Base-by-base conservation (phyloP, 2,888 invertebrate species). In the Steinernema scapterisci region DNA sequence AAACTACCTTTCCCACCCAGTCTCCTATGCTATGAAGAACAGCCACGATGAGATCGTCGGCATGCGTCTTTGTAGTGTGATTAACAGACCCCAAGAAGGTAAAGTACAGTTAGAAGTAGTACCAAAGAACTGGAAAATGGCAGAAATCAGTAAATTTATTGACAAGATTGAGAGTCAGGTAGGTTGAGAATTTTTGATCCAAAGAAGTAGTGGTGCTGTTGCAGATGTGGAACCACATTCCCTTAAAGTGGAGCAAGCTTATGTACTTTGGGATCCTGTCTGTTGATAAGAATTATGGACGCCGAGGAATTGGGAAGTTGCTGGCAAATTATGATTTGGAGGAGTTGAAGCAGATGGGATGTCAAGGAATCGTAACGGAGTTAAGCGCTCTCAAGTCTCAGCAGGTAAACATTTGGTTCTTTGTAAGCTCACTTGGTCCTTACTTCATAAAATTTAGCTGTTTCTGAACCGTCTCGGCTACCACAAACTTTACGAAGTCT, bases 381-480 rank as follows among this genome's bases (percentile, higher is more conserved):
- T 78, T 81, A 23, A 80, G 75, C 19, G 79, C 79, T 6, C 70
- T 78, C 46, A 79, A 80, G 31, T 79, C 79, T n/a, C 79, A 79
- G 38, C 48, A 78, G 75, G 79, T 80, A 45, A n/a, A n/a, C n/a
- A n/a, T n/a, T n/a, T n/a, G n/a, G n/a, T n/a, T n/a, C n/a, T n/a
- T n/a, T n/a, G n/a, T n/a, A n/a, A n/a, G n/a, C n/a, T n/a, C n/a
- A n/a, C n/a, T n/a, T n/a, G n/a, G n/a, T n/a, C n/a, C n/a, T n/a
- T n/a, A n/a, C n/a, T n/a, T n/a, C n/a, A 48, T 21, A n/a, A n/a
- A n/a, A n/a, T 76, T 51, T 51, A 74, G 74, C 52, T 74, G 1
- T 74, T 74, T 23, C 16, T 73, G 19, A 7, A 73, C 21, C 21
- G 73, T 3, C 27, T 63, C 31, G 71, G 71, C 7, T 74, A 73